Percentiles rank a stretch among this genome's conserved stretches.
phyloP scores from a whole-genome alignment of 2,113 vertebrate genomes.

The Myrmophylax atrothorax region DNA sequence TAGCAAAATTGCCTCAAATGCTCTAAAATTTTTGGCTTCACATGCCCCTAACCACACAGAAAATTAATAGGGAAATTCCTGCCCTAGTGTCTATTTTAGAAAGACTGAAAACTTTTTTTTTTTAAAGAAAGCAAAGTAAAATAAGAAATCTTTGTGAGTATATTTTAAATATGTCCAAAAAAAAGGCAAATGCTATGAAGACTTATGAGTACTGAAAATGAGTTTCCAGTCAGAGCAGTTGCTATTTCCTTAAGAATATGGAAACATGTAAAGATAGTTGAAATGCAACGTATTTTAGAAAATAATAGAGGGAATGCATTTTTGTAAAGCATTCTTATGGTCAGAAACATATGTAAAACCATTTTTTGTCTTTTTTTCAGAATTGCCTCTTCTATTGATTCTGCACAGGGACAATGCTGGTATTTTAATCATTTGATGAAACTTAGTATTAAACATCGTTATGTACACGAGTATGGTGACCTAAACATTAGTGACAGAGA shows the following conservation, averaged over 20 bases:
- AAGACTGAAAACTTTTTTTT: not conserved
- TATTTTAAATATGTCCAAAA: not conserved
- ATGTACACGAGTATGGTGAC: constrained; percentile 79
- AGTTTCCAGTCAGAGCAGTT: not conserved
- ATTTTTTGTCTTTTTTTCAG: constrained; percentile 57
- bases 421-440: constrained; percentile 78
- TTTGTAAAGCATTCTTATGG: not conserved
- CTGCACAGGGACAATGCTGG: constrained; percentile 51
- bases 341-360: not conserved
- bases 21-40: not conserved
- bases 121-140: not conserved
- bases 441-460: constrained; percentile 82
- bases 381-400: constrained; percentile 60
- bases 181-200: not conserved
- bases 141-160: not conserved
- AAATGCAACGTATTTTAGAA: not conserved
- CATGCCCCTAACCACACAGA: not conserved
- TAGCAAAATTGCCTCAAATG: not conserved
- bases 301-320: not conserved
- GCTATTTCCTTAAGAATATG: not conserved
- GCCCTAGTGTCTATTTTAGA: not conserved
- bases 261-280: not conserved
- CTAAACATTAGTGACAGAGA: constrained; percentile 34
- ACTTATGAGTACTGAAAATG: not conserved
- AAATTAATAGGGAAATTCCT: not conserved